These are phyloP conservation scores for Imbricaverruca yamaguchii DNA, from an alignment of 2,888 invertebrate genomes.

Conservation along the genomic window DNA sequence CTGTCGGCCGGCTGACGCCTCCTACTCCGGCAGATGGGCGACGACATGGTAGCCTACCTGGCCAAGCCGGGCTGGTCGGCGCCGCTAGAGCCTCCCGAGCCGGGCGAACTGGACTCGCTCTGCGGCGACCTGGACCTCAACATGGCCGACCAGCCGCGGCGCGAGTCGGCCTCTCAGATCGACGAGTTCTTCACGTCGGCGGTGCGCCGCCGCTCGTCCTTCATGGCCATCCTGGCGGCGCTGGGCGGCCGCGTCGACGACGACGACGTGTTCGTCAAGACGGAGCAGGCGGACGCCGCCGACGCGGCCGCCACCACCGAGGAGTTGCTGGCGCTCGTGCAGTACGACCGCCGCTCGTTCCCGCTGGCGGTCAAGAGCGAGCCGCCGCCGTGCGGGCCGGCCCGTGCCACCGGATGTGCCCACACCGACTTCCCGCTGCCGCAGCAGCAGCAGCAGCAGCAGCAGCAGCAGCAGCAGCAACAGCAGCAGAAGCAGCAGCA, in stretches of 20 bases:
- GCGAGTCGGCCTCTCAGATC: conserved; percentile 54
- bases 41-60: neutral
- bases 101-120: conserved; percentile 35
- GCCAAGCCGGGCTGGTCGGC: conserved; percentile 11
- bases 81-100: neutral
- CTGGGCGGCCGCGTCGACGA: neutral
- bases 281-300: neutral
- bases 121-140: conserved; percentile 21
- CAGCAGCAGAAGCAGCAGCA: no score
- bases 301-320: neutral
- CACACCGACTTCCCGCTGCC: neutral
- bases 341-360: neutral
- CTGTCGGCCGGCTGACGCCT: no score
- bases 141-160: conserved; percentile 44
- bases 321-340: neutral
- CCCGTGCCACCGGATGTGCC: neutral
- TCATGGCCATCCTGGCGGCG: conserved; percentile 7
- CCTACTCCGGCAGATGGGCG: neutral
- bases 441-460: conserved; percentile 13
- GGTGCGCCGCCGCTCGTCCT: conserved; percentile 27
- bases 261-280: neutral
- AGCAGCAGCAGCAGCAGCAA: conserved; percentile 12
- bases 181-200: conserved; percentile 55
- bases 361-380: neutral
- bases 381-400: neutral